phyloP scores from a whole-genome alignment of 2,888 invertebrate species.

The Noctua pronuba region DNA sequence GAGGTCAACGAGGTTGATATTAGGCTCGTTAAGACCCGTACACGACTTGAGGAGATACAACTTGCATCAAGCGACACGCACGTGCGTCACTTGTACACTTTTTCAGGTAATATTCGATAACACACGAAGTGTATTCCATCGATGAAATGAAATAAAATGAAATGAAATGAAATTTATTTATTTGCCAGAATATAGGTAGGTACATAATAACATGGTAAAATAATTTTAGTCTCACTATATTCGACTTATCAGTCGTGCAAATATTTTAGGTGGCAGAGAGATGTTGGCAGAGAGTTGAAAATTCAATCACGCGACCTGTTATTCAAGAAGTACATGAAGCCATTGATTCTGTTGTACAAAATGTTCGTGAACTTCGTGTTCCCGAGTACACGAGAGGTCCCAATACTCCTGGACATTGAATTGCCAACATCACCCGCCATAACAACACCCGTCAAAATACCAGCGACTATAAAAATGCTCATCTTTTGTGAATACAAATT shows the following conservation, averaged over 20 bases:
- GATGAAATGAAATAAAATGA: no score
- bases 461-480: not conserved
- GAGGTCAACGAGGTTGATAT: conserved; percentile 16
- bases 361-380: not conserved
- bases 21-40: not conserved
- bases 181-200: no score
- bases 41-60: not conserved
- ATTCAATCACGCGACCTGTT: not conserved
- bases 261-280: no score
- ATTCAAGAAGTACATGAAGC: not conserved
- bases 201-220: no score
- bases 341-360: not conserved
- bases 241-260: no score
- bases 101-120: not conserved
- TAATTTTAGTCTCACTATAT: no score
- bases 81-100: not conserved
- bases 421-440: not conserved
- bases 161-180: no score
- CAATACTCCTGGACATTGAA: no score
- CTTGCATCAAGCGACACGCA: not conserved
- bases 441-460: not conserved
- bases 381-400: no score
- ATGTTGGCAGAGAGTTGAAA: not conserved
- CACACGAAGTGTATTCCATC: not conserved
- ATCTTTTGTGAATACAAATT: not conserved